Conservation (phyloP, 2,888 invertebrate genomes). For the Hemistola chrysoprasaria region DNA sequence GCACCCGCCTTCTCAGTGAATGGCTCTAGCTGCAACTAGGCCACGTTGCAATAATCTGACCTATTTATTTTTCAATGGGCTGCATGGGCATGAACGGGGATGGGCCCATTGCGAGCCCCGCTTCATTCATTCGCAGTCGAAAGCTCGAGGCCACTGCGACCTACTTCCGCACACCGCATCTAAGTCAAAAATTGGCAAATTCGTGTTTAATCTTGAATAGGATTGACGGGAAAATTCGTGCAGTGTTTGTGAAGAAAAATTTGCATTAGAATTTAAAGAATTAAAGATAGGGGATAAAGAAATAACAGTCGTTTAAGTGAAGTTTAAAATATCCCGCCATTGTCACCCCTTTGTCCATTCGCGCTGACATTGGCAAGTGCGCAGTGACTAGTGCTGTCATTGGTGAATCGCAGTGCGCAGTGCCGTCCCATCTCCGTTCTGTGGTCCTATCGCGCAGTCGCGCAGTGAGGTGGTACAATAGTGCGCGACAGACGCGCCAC, state of each 20-base stretch:
- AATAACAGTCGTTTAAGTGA: constrained; percentile 35
- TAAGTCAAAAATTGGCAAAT: constrained; percentile 17
- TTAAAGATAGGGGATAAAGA: constrained; percentile 22
- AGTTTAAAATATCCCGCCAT: constrained; percentile 57
- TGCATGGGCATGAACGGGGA: constrained; percentile 75
- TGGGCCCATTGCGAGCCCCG: constrained; percentile 64
- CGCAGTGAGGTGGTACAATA: constrained; percentile 33
- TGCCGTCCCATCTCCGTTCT: no score
- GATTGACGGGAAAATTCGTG: constrained; percentile 5
- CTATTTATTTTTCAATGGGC: constrained; percentile 80
- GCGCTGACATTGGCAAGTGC: constrained; percentile 50
- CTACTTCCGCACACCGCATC: constrained; percentile 51
- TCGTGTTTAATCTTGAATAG: constrained; percentile 7
- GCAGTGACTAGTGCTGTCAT: constrained; percentile 40
- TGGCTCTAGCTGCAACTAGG: constrained; percentile 69
- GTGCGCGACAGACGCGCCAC: constrained; percentile 70
- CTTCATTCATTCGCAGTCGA: constrained; percentile 76
- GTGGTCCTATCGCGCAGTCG: no score
- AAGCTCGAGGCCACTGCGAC: constrained; percentile 69
- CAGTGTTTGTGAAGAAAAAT: constrained; percentile 2
- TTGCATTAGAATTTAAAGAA: constrained; percentile 15
- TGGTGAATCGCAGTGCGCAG: constrained; percentile 44
- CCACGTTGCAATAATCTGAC: constrained; percentile 78
- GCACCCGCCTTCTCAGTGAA: constrained; percentile 56
- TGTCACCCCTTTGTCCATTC: constrained; percentile 34